Evolutionary conservation across 2,113 vertebrate genomes (phyloP).

Genomic region (Hemichromis elongatus): DNA sequence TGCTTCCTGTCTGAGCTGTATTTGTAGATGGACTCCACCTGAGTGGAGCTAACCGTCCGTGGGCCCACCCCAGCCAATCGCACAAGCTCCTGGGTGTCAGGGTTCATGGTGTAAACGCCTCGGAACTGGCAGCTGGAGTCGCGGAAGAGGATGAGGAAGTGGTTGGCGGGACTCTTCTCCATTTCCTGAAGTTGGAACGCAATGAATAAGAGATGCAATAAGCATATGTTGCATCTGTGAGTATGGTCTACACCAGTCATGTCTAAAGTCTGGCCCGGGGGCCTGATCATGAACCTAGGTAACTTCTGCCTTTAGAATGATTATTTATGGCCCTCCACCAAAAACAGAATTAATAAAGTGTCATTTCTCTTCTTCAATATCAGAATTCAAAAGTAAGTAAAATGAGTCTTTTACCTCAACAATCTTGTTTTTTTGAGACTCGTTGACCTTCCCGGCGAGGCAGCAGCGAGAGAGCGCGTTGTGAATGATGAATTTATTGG

Average conservation of each 20-base stretch:
- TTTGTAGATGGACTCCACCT: slow-evolving; percentile 87
- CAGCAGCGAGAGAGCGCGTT: slow-evolving; percentile 89
- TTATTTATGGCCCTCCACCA: neutral
- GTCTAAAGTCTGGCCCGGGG: neutral
- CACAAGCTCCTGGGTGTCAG: slow-evolving; percentile 78
- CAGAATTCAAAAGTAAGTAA: neutral
- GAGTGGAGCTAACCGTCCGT: slow-evolving; percentile 67
- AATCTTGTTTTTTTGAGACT: slow-evolving; percentile 86
- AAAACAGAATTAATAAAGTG: neutral
- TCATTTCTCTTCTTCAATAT: neutral
- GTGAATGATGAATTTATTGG: slow-evolving; percentile 92
- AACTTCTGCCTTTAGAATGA: neutral
- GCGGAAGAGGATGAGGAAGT: slow-evolving; percentile 89
- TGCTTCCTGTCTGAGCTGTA: slow-evolving; percentile 92
- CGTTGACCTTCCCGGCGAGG: slow-evolving; percentile 88
- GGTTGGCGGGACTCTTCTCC: slow-evolving; percentile 86
- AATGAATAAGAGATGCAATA: neutral
- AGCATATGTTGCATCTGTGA: neutral
- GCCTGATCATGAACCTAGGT: neutral
- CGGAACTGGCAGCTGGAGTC: slow-evolving; percentile 89
- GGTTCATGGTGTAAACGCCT: slow-evolving; percentile 79
- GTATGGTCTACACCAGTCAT: neutral
- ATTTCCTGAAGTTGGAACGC: slow-evolving; percentile 74
- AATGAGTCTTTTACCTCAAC: slow-evolving; percentile 73
- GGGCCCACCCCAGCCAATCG: slow-evolving; percentile 83